Percentiles rank a stretch among this genome's conserved stretches.
phyloP scores from a whole-genome alignment of 92 coral and sea anemone genomes.

The Umimayanthus kanabou region DNA sequence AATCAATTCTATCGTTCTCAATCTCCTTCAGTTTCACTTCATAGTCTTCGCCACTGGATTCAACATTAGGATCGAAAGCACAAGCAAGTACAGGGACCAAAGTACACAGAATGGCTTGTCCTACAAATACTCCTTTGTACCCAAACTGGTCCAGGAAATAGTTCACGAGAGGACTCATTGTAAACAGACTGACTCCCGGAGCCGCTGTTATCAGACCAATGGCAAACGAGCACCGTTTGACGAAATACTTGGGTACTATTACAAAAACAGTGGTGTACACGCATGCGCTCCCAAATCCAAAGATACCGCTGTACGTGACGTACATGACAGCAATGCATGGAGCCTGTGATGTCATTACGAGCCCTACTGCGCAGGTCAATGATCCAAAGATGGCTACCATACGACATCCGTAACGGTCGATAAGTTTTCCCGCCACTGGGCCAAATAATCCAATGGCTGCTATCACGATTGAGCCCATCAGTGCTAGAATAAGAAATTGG shows the following conservation, averaged over 20 bases:
- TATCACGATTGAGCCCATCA: background rate
- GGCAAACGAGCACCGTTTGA: background rate
- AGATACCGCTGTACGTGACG: slow-evolving; percentile 1
- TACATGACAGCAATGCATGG: slow-evolving; percentile 10
- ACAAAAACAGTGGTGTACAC: background rate
- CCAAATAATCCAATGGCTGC: background rate
- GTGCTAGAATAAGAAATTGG: background rate
- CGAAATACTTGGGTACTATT: slow-evolving; percentile 1
- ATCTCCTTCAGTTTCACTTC: background rate
- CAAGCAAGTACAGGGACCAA: background rate
- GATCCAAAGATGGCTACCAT: slow-evolving; percentile 9
- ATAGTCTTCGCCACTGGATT: background rate
- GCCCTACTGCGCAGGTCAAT: slow-evolving; percentile 11
- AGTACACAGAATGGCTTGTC: background rate
- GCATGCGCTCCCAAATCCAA: slow-evolving; percentile 20
- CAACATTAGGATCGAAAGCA: background rate
- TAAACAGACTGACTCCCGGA: background rate
- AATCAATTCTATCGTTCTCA: background rate
- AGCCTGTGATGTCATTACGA: slow-evolving; percentile 14
- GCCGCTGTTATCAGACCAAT: slow-evolving; percentile 4
- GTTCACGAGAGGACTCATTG: background rate
- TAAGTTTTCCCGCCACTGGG: slow-evolving; percentile 23
- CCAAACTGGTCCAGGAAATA: background rate
- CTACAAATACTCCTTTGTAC: background rate
- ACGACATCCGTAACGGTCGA: slow-evolving; percentile 10